phyloP scores from a whole-genome alignment of 2,113 vertebrate genomes.

The Microcebus lehilahytsara region DNA sequence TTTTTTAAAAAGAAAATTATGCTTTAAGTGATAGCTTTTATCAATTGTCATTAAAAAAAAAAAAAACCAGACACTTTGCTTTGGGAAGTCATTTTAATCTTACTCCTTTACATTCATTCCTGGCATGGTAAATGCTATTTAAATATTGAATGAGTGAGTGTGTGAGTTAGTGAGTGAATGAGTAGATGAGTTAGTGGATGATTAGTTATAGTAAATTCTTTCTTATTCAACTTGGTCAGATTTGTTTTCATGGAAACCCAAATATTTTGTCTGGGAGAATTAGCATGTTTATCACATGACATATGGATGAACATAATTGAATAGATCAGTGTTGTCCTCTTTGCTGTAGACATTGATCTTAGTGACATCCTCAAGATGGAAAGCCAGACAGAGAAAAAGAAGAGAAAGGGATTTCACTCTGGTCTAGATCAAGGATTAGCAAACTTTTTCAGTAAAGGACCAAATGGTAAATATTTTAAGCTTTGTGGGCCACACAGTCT shows the following conservation, averaged over 20 bases:
- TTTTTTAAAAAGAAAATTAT: slow-evolving; percentile 37
- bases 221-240: neutral
- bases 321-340: neutral
- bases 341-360: neutral
- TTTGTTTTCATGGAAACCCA: slow-evolving; percentile 13
- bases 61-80: slow-evolving; percentile 34
- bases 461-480: neutral
- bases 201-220: neutral
- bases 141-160: slow-evolving; percentile 28
- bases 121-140: slow-evolving; percentile 7
- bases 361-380: neutral
- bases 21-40: slow-evolving; percentile 50
- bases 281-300: neutral
- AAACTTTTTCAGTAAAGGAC: neutral
- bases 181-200: neutral
- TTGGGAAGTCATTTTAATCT: slow-evolving; percentile 39
- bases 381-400: neutral
- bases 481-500: neutral
- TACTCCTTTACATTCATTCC: neutral
- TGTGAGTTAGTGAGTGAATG: neutral
- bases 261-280: neutral
- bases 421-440: neutral
- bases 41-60: slow-evolving; percentile 47
- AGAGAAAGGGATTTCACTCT: neutral
- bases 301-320: neutral